Evolutionary conservation across 2,797 vertebrate genomes (phyloP).

Genomic region (Lagodon rhomboides): DNA sequence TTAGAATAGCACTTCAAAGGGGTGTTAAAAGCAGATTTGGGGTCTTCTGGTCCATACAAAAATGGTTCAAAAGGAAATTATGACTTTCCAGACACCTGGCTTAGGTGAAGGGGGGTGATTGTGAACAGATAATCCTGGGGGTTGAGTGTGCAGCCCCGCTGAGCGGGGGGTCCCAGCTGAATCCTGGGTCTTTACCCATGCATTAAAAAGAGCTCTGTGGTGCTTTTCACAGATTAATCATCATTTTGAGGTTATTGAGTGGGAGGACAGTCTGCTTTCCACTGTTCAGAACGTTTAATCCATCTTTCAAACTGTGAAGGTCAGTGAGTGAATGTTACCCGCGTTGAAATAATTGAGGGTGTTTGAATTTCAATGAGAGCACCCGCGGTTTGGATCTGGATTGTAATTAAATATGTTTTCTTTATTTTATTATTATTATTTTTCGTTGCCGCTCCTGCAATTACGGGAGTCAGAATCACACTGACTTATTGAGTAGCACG

Average conservation of each 20-base stretch:
- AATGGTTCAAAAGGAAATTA: slow-evolving; percentile 52
- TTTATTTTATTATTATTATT: slow-evolving; percentile 36
- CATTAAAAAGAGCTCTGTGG: slow-evolving; percentile 74
- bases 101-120: slow-evolving; percentile 55
- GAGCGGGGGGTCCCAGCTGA: slow-evolving; percentile 68
- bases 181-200: slow-evolving; percentile 72
- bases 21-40: slow-evolving; percentile 41
- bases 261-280: slow-evolving; percentile 83
- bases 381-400: slow-evolving; percentile 45
- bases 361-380: slow-evolving; percentile 75
- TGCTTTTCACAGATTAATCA: slow-evolving; percentile 86
- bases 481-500: slow-evolving; percentile 46
- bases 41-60: slow-evolving; percentile 37
- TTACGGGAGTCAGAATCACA: slow-evolving; percentile 42
- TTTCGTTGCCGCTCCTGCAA: slow-evolving; percentile 20
- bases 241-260: slow-evolving; percentile 86
- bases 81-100: slow-evolving; percentile 52
- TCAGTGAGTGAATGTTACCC: slow-evolving; percentile 78
- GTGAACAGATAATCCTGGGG: slow-evolving; percentile 60
- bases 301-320: slow-evolving; percentile 87
- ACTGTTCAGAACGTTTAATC: slow-evolving; percentile 82
- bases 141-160: slow-evolving; percentile 49
- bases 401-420: slow-evolving; percentile 63
- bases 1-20: slow-evolving; percentile 53
- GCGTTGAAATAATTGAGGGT: slow-evolving; percentile 72